Evolutionary conservation across 1,140 invertebrate species (phyloP).

Genomic region (Pantala flavescens): DNA sequence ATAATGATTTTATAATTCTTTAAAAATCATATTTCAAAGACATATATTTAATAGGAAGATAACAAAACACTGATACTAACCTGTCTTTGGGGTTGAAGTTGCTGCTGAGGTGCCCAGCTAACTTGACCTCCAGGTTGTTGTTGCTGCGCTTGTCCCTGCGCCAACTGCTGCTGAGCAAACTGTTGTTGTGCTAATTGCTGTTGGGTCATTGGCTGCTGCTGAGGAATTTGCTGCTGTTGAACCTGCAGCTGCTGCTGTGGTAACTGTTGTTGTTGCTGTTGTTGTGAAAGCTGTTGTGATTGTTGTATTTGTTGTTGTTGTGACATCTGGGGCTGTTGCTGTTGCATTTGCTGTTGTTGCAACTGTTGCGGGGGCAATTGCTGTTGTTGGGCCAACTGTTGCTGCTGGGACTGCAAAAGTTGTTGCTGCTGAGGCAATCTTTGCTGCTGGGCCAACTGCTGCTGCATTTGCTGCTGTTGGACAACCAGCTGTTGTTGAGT

Average conservation of each 20-base stretch:
- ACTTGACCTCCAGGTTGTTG: no score
- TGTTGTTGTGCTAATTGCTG: not conserved
- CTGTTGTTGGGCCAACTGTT: slow-evolving; percentile 28
- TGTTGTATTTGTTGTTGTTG: slow-evolving; percentile 22
- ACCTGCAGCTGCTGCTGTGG: slow-evolving; percentile 17
- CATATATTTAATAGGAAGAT: no score
- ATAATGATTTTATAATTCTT: no score
- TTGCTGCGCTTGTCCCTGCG: no score
- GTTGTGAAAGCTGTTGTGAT: slow-evolving; percentile 19
- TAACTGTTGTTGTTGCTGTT: slow-evolving; percentile 37
- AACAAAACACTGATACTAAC: not conserved
- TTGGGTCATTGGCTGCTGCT: slow-evolving; percentile 17
- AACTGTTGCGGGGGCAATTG: slow-evolving; percentile 29
- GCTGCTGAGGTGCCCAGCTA: slow-evolving; percentile 13
- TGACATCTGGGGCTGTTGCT: slow-evolving; percentile 33
- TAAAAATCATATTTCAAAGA: no score
- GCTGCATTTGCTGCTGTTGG: slow-evolving; percentile 22
- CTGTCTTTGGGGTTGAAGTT: slow-evolving; percentile 18
- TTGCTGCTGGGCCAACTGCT: slow-evolving; percentile 22
- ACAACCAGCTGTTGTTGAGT: not conserved
- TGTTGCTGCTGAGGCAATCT: slow-evolving; percentile 31
- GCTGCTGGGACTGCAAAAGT: slow-evolving; percentile 32
- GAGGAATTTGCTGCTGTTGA: slow-evolving; percentile 20
- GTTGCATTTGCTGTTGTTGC: slow-evolving; percentile 33
- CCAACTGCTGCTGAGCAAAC: slow-evolving; percentile 18